Percentiles rank a stretch among this genome's conserved stretches.
These are phyloP conservation scores for Nysson spinosus DNA, from an alignment of 2,888 invertebrate species.

Conservation along the genomic window DNA sequence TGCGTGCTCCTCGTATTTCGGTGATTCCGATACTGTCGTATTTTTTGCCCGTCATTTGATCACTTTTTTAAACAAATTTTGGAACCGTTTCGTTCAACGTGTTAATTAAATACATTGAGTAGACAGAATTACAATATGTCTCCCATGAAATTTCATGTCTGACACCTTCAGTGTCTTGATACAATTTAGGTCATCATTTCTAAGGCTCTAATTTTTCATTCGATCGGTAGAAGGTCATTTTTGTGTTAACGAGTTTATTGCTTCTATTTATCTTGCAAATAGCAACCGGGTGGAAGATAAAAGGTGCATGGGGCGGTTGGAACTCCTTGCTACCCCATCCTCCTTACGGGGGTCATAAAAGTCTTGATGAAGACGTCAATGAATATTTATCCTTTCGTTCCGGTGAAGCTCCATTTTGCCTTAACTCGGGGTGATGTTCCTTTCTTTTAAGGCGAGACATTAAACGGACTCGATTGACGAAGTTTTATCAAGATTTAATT, in stretches of 20 bases:
- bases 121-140: no score
- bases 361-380: constrained; percentile 75
- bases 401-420: constrained; percentile 55
- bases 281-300: neutral
- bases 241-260: no score
- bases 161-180: no score
- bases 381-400: constrained; percentile 74
- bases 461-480: constrained; percentile 51
- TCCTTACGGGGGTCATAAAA: constrained; percentile 66
- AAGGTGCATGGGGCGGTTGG: constrained; percentile 4
- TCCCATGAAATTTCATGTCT: no score
- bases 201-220: no score
- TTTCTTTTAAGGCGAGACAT: constrained; percentile 56
- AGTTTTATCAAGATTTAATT: constrained; percentile 57
- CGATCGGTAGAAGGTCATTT: no score
- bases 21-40: constrained; percentile 8
- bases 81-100: no score
- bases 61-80: no score
- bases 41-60: constrained; percentile 19
- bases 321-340: constrained; percentile 15
- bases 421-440: constrained; percentile 47
- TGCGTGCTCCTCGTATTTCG: constrained; percentile 13
- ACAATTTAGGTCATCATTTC: no score
- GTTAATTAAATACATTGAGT: no score
- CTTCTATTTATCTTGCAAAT: no score